Conservation (phyloP, 2,888 invertebrate genomes). For the Hypercompe scribonia region DNA sequence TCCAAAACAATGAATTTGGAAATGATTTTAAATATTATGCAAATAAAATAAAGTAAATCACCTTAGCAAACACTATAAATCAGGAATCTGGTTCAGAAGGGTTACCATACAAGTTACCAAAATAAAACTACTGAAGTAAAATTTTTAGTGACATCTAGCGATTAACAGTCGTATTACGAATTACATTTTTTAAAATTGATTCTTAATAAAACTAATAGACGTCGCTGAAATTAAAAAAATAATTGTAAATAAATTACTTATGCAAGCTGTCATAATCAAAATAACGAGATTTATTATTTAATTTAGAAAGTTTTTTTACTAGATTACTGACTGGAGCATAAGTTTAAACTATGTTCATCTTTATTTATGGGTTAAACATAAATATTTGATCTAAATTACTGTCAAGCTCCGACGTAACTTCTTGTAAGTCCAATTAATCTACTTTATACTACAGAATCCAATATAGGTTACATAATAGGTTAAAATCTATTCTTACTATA, state of each 20-base stretch:
- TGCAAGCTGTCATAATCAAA: background rate
- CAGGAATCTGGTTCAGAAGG: no score
- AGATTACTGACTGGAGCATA: background rate
- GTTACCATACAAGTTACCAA: no score
- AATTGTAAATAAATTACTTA: background rate
- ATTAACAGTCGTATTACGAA: background rate
- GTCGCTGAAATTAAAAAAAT: background rate
- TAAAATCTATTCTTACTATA: background rate
- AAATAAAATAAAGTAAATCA: no score
- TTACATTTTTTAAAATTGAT: background rate
- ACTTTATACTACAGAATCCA: slow-evolving; percentile 2
- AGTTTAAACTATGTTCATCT: background rate
- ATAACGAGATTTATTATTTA: background rate
- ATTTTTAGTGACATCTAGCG: slow-evolving; percentile 5
- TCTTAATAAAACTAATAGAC: background rate
- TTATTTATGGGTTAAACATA: background rate
- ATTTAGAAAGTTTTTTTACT: no score
- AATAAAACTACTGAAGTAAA: background rate
- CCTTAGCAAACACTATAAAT: no score
- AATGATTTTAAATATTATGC: no score
- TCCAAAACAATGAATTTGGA: background rate
- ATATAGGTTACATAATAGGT: background rate
- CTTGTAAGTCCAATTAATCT: background rate
- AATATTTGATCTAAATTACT: background rate
- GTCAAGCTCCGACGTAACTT: background rate